Evolutionary conservation across 2,888 invertebrate species (phyloP).

Genomic region (Eupithecia subumbrata): DNA sequence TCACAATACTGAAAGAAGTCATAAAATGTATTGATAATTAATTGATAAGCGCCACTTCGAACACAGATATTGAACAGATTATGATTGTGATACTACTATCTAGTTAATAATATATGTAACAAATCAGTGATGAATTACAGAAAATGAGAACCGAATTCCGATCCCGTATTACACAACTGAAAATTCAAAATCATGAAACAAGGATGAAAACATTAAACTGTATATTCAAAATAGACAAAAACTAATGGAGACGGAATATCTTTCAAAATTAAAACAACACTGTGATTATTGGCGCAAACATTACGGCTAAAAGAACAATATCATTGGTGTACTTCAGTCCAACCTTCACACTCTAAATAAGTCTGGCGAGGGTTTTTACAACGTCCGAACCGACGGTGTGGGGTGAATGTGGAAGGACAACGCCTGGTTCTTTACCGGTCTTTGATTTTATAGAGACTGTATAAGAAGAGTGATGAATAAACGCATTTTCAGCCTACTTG

Average conservation of each 20-base stretch:
- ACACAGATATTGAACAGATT: conserved; percentile 64
- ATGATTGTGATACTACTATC: conserved; percentile 57
- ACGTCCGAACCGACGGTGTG: background rate
- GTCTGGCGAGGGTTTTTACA: conserved; percentile 20
- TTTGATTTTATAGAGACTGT: background rate
- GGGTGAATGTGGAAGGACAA: background rate
- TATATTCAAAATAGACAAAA: background rate
- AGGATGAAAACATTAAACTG: background rate
- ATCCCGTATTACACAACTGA: background rate
- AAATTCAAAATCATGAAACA: background rate
- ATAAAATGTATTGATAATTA: conserved; percentile 53
- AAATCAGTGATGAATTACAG: conserved; percentile 56
- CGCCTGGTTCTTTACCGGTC: background rate
- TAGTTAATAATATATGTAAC: conserved; percentile 26
- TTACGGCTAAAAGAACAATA: conserved; percentile 17
- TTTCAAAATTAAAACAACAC: background rate
- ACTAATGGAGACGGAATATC: background rate
- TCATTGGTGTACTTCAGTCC: conserved; percentile 32
- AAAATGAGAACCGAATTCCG: background rate
- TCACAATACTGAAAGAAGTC: conserved; percentile 48
- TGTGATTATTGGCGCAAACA: conserved; percentile 1
- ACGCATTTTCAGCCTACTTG: background rate
- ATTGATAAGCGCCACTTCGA: conserved; percentile 70
- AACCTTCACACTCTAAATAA: conserved; percentile 34
- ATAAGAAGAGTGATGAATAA: background rate